These are phyloP conservation scores for Yasuhikotakia modesta DNA, from an alignment of 2,797 vertebrate genomes.

Conservation along the genomic window DNA sequence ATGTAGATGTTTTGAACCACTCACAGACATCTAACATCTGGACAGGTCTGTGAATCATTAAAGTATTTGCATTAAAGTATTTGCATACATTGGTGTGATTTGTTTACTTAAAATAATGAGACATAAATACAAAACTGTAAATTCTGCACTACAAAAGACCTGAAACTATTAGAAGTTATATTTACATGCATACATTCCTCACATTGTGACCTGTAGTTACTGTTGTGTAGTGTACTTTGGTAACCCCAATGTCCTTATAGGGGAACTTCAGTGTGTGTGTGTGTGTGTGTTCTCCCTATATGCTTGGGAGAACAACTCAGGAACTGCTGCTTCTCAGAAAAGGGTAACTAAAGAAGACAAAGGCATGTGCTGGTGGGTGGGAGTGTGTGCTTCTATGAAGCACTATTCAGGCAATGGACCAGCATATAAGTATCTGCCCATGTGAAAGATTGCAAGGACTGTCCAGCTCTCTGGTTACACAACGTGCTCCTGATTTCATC, in stretches of 20 bases:
- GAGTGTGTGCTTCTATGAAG: slow-evolving; percentile 7
- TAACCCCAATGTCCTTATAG: slow-evolving; percentile 32
- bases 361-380: not conserved
- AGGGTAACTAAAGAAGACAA: not conserved
- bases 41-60: too few species aligned
- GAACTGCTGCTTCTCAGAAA: slow-evolving; percentile 37
- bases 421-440: not conserved
- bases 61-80: too few species aligned
- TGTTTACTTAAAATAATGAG: not conserved
- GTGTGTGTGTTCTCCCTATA: not conserved
- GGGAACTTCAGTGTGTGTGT: slow-evolving; percentile 1
- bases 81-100: not conserved
- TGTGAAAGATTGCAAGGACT: slow-evolving; percentile 15
- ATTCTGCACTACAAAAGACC: too few species aligned
- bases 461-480: slow-evolving; percentile 8
- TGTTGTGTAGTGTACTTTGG: slow-evolving; percentile 25
- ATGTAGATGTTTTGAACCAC: not conserved
- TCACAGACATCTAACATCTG: not conserved
- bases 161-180: not conserved
- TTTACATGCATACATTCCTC: slow-evolving; percentile 2
- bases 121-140: too few species aligned
- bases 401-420: slow-evolving; percentile 6
- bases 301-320: slow-evolving; percentile 16
- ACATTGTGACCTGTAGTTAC: not conserved
- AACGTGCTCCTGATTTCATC: slow-evolving; percentile 29